Percentiles rank a stretch among this genome's conserved stretches.
Conservation (phyloP, 2,113 vertebrate genomes). For the Polypterus bichir region DNA sequence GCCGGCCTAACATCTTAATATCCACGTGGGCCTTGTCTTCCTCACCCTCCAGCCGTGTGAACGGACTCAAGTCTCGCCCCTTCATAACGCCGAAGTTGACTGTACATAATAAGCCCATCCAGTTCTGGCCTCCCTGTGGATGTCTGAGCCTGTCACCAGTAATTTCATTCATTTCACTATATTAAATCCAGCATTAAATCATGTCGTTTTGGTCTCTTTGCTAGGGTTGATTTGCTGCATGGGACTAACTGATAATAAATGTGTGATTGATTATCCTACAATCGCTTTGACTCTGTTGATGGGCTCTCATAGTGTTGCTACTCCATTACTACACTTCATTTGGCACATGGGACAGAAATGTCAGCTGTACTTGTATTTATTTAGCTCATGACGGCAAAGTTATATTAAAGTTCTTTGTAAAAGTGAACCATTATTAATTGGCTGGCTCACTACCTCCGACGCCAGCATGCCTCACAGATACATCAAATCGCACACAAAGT, state of each 20-base stretch:
- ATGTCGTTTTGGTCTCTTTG: conserved; percentile 39
- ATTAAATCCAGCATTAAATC: conserved; percentile 46
- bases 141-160: conserved; percentile 28
- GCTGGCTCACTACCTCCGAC: no score
- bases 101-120: conserved; percentile 24
- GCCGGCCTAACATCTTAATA: no score
- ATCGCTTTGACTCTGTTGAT: conserved; percentile 34
- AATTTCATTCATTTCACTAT: conserved; percentile 44
- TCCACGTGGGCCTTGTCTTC: not conserved
- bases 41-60: not conserved
- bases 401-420: not conserved
- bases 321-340: conserved; percentile 13
- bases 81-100: conserved; percentile 10
- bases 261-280: conserved; percentile 38
- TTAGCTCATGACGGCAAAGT: not conserved
- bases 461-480: no score
- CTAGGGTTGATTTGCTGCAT: conserved; percentile 39
- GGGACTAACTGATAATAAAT: conserved; percentile 30
- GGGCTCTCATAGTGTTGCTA: conserved; percentile 31
- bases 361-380: conserved; percentile 5
- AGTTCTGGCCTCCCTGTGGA: conserved; percentile 23
- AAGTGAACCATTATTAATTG: not conserved
- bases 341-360: conserved; percentile 9
- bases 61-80: conserved; percentile 4
- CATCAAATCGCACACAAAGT: no score